These are phyloP conservation scores for Episyrphus balteatus DNA, from an alignment of 1,140 invertebrate species.

Conservation along the genomic window DNA sequence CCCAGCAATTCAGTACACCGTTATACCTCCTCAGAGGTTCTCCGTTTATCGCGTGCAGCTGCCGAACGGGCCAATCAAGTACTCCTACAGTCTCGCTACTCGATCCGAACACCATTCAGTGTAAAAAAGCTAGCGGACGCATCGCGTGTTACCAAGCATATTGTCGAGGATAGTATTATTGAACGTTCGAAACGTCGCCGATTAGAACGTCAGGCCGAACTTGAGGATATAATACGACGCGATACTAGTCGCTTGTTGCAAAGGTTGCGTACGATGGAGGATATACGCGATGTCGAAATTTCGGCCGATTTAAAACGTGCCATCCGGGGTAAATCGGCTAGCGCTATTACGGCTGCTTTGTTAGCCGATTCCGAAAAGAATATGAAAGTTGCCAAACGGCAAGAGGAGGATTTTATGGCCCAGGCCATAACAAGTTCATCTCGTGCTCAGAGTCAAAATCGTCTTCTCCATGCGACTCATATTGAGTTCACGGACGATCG, in stretches of 20 bases:
- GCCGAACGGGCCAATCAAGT: slow-evolving; percentile 55
- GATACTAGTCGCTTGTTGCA: slow-evolving; percentile 37
- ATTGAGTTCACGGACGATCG: slow-evolving; percentile 34
- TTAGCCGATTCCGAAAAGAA: slow-evolving; percentile 47
- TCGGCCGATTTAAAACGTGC: slow-evolving; percentile 43
- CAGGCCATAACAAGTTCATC: slow-evolving; percentile 24
- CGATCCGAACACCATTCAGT: slow-evolving; percentile 55
- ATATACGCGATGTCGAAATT: slow-evolving; percentile 37
- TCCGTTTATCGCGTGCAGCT: slow-evolving; percentile 48
- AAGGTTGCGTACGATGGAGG: slow-evolving; percentile 31
- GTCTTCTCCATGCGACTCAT: slow-evolving; percentile 24
- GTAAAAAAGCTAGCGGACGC: slow-evolving; percentile 53
- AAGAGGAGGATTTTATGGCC: slow-evolving; percentile 29
- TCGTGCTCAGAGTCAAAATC: slow-evolving; percentile 12
- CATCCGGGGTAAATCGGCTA: slow-evolving; percentile 59
- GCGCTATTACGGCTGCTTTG: slow-evolving; percentile 54
- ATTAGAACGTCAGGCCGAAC: slow-evolving; percentile 39
- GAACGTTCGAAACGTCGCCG: slow-evolving; percentile 41
- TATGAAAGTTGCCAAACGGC: slow-evolving; percentile 38
- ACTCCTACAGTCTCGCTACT: slow-evolving; percentile 46
- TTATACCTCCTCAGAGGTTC: slow-evolving; percentile 52
- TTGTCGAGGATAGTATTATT: slow-evolving; percentile 45
- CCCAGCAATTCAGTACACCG: slow-evolving; percentile 43
- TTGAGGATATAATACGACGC: slow-evolving; percentile 36
- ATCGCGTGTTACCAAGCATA: slow-evolving; percentile 50